Percentiles rank a stretch among this genome's conserved stretches.
phyloP scores from a whole-genome alignment of 1,140 invertebrate species.

The Zelostemma sp. region DNA sequence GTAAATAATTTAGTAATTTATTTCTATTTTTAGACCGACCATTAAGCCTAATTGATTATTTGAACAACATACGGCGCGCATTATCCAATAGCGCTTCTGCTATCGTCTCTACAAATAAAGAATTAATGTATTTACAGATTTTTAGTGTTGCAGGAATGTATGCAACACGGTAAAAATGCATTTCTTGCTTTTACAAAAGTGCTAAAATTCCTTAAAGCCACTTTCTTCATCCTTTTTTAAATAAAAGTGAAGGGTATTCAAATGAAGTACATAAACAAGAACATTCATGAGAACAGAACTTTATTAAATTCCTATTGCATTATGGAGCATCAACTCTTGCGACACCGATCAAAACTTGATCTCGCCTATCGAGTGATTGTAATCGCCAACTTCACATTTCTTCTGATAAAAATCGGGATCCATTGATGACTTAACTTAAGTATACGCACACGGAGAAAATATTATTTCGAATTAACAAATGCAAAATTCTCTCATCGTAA shows the following conservation, averaged over 20 bases:
- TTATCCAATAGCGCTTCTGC: slow-evolving; percentile 43
- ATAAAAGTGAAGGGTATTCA: neutral
- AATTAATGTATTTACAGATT: slow-evolving; percentile 19
- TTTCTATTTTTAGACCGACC: slow-evolving; percentile 12
- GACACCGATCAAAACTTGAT: slow-evolving; percentile 7
- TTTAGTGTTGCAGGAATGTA: slow-evolving; percentile 17
- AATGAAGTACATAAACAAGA: slow-evolving; percentile 4
- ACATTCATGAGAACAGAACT: slow-evolving; percentile 47
- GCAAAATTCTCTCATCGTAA: no score
- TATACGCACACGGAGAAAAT: no score
- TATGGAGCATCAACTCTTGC: slow-evolving; percentile 15
- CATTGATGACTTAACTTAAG: no score
- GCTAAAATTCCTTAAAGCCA: neutral
- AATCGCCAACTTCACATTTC: slow-evolving; percentile 9
- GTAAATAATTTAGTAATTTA: slow-evolving; percentile 8
- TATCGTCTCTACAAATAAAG: slow-evolving; percentile 43
- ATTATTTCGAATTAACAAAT: slow-evolving; percentile 1
- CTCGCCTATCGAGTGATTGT: no score
- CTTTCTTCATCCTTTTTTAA: no score
- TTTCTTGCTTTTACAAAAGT: no score
- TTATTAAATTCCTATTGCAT: slow-evolving; percentile 47
- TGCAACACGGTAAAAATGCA: no score
- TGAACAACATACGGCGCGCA: slow-evolving; percentile 24
- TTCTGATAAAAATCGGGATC: slow-evolving; percentile 16
- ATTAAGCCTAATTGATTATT: slow-evolving; percentile 20